These are phyloP conservation scores for Urosaurus nigricauda DNA, from an alignment of 2,797 vertebrate species.

Conservation along the genomic window DNA sequence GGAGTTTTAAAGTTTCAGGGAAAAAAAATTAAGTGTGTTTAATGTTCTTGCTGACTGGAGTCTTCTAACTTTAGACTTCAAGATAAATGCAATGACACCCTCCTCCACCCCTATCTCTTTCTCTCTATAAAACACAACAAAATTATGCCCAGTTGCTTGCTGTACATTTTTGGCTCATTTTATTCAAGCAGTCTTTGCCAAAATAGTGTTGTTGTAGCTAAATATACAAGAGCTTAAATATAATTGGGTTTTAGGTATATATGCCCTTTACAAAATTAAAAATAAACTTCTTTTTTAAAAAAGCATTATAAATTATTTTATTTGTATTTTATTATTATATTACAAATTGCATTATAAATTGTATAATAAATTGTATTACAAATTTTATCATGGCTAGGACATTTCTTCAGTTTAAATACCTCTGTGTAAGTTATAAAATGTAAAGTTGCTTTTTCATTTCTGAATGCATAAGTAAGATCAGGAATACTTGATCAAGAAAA, in stretches of 20 bases:
- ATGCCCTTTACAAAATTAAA: not conserved
- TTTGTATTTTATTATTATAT: no score
- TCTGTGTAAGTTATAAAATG: not conserved
- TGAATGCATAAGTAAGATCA: not conserved
- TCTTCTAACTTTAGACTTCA: constrained; percentile 61
- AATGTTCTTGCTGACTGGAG: constrained; percentile 64
- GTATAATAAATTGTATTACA: not conserved
- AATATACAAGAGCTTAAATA: not conserved
- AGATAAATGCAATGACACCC: constrained; percentile 49
- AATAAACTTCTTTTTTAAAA: no score
- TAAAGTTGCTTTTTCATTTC: not conserved
- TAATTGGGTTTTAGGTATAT: not conserved
- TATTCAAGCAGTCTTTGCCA: constrained; percentile 22
- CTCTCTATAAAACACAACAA: not conserved
- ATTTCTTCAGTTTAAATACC: not conserved
- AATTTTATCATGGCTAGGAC: not conserved
- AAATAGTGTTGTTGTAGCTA: not conserved
- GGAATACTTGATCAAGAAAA: no score
- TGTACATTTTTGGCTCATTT: not conserved
- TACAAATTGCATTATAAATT: not conserved
- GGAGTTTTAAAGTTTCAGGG: constrained; percentile 64
- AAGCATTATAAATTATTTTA: no score
- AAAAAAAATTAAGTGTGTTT: constrained; percentile 36
- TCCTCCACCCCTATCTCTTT: not conserved
- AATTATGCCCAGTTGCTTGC: constrained; percentile 45